Percentiles rank a stretch among this genome's conserved stretches.
phyloP scores from a whole-genome alignment of 2,888 invertebrate species.

The Molanna angustata region DNA sequence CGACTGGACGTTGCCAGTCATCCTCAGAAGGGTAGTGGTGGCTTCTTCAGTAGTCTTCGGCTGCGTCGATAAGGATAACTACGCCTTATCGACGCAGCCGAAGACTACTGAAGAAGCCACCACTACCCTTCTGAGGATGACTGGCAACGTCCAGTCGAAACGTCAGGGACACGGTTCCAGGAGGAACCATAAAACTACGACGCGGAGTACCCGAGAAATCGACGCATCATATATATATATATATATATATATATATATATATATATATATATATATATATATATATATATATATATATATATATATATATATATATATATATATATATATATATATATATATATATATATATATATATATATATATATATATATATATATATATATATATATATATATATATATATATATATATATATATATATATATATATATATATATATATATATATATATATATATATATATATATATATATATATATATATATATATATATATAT shows the following conservation, averaged over 20 bases:
- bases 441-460: neutral
- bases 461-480: neutral
- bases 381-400: neutral
- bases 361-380: neutral
- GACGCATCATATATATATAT: no score
- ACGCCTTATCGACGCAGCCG: no score
- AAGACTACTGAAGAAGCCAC: no score
- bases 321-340: neutral
- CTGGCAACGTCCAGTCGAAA: no score
- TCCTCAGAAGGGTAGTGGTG: no score
- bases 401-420: neutral
- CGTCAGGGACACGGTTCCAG: no score
- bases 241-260: neutral
- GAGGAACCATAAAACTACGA: no score
- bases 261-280: neutral
- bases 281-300: neutral
- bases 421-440: neutral
- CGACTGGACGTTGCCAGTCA: no score
- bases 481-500: neutral
- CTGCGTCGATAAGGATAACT: no score
- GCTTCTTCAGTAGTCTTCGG: no score
- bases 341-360: neutral
- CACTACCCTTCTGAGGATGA: no score
- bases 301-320: neutral
- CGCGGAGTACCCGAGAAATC: no score